Base-by-base conservation (phyloP, 2,113 vertebrate genomes). In the Chitala chitala region DNA sequence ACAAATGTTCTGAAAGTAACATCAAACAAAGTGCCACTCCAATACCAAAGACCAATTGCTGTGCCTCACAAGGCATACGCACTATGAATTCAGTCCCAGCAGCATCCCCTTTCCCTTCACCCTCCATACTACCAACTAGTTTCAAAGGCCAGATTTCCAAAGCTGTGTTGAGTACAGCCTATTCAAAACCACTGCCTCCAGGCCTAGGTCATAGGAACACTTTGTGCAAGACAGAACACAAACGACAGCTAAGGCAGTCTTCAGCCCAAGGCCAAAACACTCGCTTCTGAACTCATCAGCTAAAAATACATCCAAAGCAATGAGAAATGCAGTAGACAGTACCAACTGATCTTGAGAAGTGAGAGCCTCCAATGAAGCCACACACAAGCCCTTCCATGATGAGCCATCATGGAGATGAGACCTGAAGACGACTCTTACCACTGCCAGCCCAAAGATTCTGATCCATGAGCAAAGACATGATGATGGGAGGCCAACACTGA, bases 211-310 rank as follows among this genome's bases (percentile, higher is more conserved):
- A 74, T 78, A 64, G 72, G 46, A 46, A 77, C 78, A 77, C 71
- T 33, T 59, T 59, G 73, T 76, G 77, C 74, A 74, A 69, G 71
- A 79, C 54, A 55, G 58, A 78, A 54, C 38, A 81, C 56, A 76
- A 77, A 77, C 56, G 66, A 48, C 50, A 72, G 74, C 76, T 17
- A 71, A 76, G 69, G 77, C 73, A 79, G 53, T 64, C 51, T 69
- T 68, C 46, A 75, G 76, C 71, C 51, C 31, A 72, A 74, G 71
- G 69, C 79, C 77, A 72, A 63, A 65, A 72, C 50, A 29, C n/a
- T 36, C 40, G 48, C 79, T 72, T 55, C 20, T 40, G 2, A 72
- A 63, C 73, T 38, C 42, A 56, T 2, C 6, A 1, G 53, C 61
- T 74, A 78, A 74, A 80, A 77, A 81, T 79, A 78, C 17, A 31